Base-by-base conservation (phyloP, 64 coral and sea anemone genomes). In the Montipora sp. region DNA sequence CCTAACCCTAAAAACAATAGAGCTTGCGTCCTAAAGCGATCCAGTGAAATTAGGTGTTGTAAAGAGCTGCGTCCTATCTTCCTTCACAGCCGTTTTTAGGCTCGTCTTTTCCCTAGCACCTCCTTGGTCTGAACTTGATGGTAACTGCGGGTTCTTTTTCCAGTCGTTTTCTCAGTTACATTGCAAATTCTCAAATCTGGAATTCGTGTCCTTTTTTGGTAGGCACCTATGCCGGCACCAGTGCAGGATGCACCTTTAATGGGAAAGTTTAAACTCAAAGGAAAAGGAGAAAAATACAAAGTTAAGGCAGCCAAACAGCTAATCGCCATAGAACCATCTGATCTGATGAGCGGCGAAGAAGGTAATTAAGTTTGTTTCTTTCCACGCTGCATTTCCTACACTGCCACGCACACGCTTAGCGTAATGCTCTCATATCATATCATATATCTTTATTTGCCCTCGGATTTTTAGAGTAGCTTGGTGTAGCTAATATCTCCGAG, bases 211-310 rank as follows among this genome's bases (percentile, higher is more conserved):
- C 16, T 15, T 72, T 71, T 49, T 16, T 1, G 50, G 7, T 50
- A 48, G 15, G 15, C 46, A 16, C 43, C 67, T 49, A 23, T 44
- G 4, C 1, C 19, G 0, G 18, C 66, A 49, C 7, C 45, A 48
- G 63, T 43, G 3, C 82, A 71, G 43, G 82, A 85, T 72, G 45
- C 36, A 20, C 61, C 82, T 5, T 47, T 71, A 2, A 70, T 85
- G 82, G 63, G 82, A 19, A 85, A 85, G n/a, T 85, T 85, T 85
- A 85, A 85, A 85, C 60, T 85, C 16, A 85, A 85, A 71, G 65
- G 82, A 6, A 85, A 85, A 85, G 82, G 82, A 85, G 82, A 85
- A 85, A 85, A 85, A 72, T 59, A 85, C 63, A 85, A 85, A 85
- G 48, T 85, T 3, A 85, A 85, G 16, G 82, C 82, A 71, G 65